Percentiles rank a stretch among this genome's conserved stretches.
These are phyloP conservation scores for Halocaridina rubra DNA, from an alignment of 2,888 invertebrate genomes.

Conservation along the genomic window DNA sequence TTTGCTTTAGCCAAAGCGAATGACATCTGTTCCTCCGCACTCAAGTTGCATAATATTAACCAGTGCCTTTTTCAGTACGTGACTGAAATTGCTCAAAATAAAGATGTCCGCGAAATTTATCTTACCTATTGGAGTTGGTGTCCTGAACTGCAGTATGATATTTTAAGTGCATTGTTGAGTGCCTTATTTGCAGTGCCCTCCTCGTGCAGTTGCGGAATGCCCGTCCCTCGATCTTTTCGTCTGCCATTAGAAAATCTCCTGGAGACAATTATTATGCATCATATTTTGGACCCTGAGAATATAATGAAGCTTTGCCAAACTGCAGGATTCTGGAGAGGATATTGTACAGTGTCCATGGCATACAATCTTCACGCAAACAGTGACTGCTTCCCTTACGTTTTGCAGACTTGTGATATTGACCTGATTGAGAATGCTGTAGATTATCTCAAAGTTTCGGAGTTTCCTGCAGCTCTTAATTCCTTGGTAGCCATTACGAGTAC, in stretches of 20 bases:
- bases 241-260: not conserved
- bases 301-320: conserved; percentile 29
- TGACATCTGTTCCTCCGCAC: not conserved
- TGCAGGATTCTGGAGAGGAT: conserved; percentile 41
- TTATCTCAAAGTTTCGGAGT: not conserved
- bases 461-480: not conserved
- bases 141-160: conserved; percentile 53
- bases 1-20: not conserved
- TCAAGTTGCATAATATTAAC: not conserved
- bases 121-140: conserved; percentile 33
- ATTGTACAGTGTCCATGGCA: not conserved
- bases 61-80: conserved; percentile 28
- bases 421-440: conserved; percentile 27
- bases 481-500: not conserved
- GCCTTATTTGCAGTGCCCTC: not conserved
- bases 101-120: conserved; percentile 20
- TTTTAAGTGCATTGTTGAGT: conserved; percentile 38
- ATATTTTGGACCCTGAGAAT: conserved; percentile 13
- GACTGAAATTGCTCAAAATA: conserved; percentile 13
- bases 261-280: conserved; percentile 9
- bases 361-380: conserved; percentile 10
- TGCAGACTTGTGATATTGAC: conserved; percentile 35
- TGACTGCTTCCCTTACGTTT: conserved; percentile 23
- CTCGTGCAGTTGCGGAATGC: conserved; percentile 43
- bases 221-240: conserved; percentile 5